phyloP scores from a whole-genome alignment of 2,113 vertebrate species.

The Hepsetus odoe region DNA sequence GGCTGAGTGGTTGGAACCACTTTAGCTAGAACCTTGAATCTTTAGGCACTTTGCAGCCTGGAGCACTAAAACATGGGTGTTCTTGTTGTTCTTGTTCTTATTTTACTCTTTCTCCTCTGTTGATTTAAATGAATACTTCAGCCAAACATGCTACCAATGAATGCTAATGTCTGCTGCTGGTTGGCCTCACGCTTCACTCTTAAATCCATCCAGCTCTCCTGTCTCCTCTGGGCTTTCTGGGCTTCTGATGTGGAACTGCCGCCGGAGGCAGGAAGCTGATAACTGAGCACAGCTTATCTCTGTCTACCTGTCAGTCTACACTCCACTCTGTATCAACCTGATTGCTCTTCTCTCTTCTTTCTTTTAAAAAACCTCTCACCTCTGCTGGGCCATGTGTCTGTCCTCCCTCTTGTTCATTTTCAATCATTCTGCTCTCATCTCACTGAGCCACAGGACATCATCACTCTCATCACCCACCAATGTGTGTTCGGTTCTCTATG shows the following conservation, averaged over 20 bases:
- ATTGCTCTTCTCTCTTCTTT: neutral
- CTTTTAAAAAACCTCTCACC: neutral
- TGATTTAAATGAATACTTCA: neutral
- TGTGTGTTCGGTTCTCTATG: neutral
- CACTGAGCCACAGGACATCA: constrained; percentile 21
- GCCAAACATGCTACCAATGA: neutral
- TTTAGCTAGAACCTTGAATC: too few relatives aligned
- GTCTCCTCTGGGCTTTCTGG: neutral
- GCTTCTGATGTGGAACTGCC: constrained; percentile 2
- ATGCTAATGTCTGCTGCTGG: neutral
- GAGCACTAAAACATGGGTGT: too few relatives aligned
- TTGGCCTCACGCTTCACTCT: neutral
- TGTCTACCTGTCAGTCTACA: neutral
- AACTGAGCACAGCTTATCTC: constrained; percentile 4
- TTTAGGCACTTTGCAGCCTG: too few relatives aligned
- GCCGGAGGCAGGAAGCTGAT: constrained; percentile 3
- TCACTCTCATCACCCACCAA: constrained; percentile 7
- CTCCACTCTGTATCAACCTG: neutral
- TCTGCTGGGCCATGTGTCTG: neutral
- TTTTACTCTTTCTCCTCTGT: too few relatives aligned
- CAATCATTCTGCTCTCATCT: constrained; percentile 8
- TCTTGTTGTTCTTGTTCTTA: too few relatives aligned
- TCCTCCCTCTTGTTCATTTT: constrained; percentile 4
- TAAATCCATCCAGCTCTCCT: neutral
- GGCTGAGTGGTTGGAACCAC: too few relatives aligned